Percentiles rank a stretch among this genome's conserved stretches.
These are phyloP conservation scores for Dendrolimus pini DNA, from an alignment of 2,888 invertebrate species.

Conservation along the genomic window DNA sequence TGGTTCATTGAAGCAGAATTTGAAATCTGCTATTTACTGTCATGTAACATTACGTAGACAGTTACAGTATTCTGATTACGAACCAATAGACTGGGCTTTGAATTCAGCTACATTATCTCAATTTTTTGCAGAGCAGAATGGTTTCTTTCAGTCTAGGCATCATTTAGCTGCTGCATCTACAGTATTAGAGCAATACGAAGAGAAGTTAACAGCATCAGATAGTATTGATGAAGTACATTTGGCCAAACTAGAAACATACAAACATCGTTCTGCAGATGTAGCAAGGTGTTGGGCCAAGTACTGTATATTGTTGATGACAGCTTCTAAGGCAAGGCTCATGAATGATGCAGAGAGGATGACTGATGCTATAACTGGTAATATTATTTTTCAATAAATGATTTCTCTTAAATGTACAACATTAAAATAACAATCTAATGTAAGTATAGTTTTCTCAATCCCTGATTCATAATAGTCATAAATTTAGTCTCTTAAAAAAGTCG, in stretches of 20 bases:
- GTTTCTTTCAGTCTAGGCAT: constrained; percentile 87
- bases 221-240: constrained; percentile 58
- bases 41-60: constrained; percentile 91
- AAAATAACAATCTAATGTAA: too few species aligned
- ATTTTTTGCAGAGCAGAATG: constrained; percentile 88
- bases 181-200: constrained; percentile 81
- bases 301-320: constrained; percentile 84
- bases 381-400: neutral
- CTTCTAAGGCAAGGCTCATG: constrained; percentile 85
- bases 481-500: too few species aligned
- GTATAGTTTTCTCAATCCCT: too few species aligned
- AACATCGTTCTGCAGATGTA: constrained; percentile 90
- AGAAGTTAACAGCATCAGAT: constrained; percentile 53
- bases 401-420: too few species aligned
- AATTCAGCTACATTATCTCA: constrained; percentile 95
- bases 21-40: constrained; percentile 90
- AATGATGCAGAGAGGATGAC: constrained; percentile 61
- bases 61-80: constrained; percentile 83
- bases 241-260: constrained; percentile 83
- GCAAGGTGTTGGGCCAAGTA: constrained; percentile 95
- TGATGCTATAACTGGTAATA: constrained; percentile 53
- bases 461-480: too few species aligned
- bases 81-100: constrained; percentile 92
- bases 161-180: constrained; percentile 88
- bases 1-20: constrained; percentile 82